Evolutionary conservation across 2,113 vertebrate species (phyloP).

Genomic region (Carollia perspicillata): DNA sequence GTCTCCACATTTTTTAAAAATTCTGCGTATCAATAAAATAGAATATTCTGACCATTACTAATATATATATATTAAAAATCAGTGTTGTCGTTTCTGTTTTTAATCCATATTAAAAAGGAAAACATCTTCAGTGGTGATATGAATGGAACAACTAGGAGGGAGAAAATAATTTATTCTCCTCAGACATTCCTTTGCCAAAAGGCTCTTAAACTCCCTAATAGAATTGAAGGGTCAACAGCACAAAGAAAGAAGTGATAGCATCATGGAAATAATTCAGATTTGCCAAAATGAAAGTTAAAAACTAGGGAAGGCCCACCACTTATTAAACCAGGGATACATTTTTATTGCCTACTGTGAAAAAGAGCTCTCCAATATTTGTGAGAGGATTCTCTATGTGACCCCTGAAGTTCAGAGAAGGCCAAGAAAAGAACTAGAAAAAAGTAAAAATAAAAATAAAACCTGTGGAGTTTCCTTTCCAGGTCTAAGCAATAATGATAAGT

Average conservation of each 20-base stretch:
- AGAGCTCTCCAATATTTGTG: not conserved
- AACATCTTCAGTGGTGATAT: not conserved
- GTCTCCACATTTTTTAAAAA: not conserved
- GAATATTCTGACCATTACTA: not conserved
- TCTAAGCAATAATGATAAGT: not conserved
- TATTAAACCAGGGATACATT: not conserved
- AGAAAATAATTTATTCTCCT: not conserved
- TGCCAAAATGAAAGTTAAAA: conserved; percentile 27
- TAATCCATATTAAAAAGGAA: not conserved
- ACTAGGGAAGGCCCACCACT: not conserved
- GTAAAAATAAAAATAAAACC: not conserved
- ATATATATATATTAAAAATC: not conserved
- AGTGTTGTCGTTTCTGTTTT: not conserved
- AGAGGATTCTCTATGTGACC: not conserved
- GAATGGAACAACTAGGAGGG: not conserved
- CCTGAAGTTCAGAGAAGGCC: not conserved
- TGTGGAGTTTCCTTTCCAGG: not conserved
- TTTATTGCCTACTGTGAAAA: not conserved
- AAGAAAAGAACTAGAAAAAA: not conserved
- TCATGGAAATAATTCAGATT: not conserved
- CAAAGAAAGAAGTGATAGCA: not conserved
- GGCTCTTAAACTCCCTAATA: not conserved
- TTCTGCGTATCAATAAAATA: not conserved
- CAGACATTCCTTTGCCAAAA: not conserved
- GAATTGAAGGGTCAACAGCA: not conserved